Evolutionary conservation across 2,888 invertebrate genomes (phyloP).

Genomic region (Abscondita cerata): DNA sequence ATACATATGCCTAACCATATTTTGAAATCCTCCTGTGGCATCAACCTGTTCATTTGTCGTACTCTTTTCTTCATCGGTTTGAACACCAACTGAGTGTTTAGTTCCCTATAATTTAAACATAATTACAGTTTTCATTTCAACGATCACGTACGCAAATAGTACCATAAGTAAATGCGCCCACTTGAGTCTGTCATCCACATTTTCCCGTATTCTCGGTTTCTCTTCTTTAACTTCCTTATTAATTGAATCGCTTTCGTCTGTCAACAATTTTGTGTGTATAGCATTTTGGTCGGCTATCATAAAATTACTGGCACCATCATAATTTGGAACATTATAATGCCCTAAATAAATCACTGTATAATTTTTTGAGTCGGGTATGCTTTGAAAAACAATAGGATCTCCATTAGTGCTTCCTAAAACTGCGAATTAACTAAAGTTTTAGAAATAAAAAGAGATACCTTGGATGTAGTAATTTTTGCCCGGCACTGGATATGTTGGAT

Average conservation of each 20-base stretch:
- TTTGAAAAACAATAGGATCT: slow-evolving; percentile 50
- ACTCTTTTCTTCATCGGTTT: slow-evolving; percentile 54
- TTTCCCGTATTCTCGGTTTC: background rate
- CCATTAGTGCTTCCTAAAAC: slow-evolving; percentile 27
- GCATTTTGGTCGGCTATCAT: slow-evolving; percentile 52
- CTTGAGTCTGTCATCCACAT: background rate
- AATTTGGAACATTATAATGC: slow-evolving; percentile 75
- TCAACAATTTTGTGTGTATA: slow-evolving; percentile 48
- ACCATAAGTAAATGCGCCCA: background rate
- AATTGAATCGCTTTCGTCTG: slow-evolving; percentile 47
- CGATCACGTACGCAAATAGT: background rate
- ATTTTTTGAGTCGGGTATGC: slow-evolving; percentile 43
- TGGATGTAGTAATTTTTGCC: slow-evolving; percentile 52
- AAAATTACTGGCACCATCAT: slow-evolving; percentile 54
- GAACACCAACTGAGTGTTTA: slow-evolving; percentile 62
- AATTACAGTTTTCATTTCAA: background rate
- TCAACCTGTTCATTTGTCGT: background rate
- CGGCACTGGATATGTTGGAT: slow-evolving; percentile 41
- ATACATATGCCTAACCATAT: slow-evolving; percentile 41
- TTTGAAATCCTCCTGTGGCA: background rate
- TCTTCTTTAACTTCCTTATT: background rate
- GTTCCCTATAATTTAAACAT: slow-evolving; percentile 14
- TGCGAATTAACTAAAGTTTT: background rate
- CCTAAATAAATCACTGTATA: slow-evolving; percentile 62
- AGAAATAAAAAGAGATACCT: slow-evolving; percentile 38